Base-by-base conservation (phyloP, 35 echinoderm and acorn worm species). In the Ophioderma brevispina region DNA sequence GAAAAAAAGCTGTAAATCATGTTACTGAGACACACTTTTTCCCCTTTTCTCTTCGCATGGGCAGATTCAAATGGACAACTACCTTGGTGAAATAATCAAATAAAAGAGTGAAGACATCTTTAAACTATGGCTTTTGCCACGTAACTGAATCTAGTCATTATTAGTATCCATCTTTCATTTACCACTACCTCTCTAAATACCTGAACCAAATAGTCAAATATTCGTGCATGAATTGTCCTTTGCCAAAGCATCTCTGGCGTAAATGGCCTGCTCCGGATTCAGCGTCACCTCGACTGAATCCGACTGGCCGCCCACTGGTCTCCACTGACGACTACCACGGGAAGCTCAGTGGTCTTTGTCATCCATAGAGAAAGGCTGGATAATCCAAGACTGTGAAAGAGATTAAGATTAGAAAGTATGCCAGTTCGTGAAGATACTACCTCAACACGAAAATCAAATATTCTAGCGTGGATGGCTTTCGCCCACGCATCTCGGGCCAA, bases 261-360 rank as follows among this genome's bases (percentile, higher is more conserved):
- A 91, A 0, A 87, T 79, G 0, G 97, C 93, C 76, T 99, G 97
- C 35, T 95, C 97, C 40, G 87, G 82, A 76, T 99, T 99, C 5
- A 99, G 59, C 0, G 91, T 99, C 32, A 99, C 93, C 40, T 99
- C 80, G n/a, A 99, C 91, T 0, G 85, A 88, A 46, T 99, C 97
- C 32, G 90, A 63, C 86, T 99, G 78, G 6, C 97, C 97, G 43
- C 97, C 97, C n/a, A n/a, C n/a, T n/a, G n/a, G n/a, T n/a, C n/a
- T n/a, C 97, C 97, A 99, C 79, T 85, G 78, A 36, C 97, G 87
- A 79, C 97, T 99, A 93, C 95, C 78, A 99, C 43, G 95, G 95
- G 35, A 79, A 55, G 32, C 92, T 86, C 38, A 99, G 0, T 38
- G 23, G 31, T 79, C 63, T 41, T 76, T 39, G 21, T 99, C 87